These are phyloP conservation scores for Lytechinus pictus DNA, from an alignment of 35 echinoderm and acorn worm genomes.

Conservation along the genomic window DNA sequence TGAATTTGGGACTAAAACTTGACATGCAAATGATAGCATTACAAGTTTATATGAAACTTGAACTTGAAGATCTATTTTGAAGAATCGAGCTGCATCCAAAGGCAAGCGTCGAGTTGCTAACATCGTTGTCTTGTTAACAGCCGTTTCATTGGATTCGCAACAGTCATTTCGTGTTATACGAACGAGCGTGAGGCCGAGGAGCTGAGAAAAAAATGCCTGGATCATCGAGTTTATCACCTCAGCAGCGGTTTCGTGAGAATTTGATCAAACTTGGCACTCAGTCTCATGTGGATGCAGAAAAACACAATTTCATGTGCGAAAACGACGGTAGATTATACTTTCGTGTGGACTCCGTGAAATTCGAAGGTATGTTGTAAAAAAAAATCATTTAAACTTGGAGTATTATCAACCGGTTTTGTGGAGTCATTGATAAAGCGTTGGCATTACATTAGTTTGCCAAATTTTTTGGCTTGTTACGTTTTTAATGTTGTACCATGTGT, in stretches of 20 bases:
- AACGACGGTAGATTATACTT: constrained; percentile 18
- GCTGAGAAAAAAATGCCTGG: constrained; percentile 48
- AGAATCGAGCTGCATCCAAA: too few species aligned
- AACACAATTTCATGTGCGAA: constrained; percentile 25
- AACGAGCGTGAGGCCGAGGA: neutral
- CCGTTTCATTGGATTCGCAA: neutral
- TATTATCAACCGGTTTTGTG: neutral
- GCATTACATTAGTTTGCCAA: neutral
- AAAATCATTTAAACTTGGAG: neutral
- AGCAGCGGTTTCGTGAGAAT: neutral
- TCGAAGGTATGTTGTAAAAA: constrained; percentile 24
- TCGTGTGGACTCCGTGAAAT: constrained; percentile 47
- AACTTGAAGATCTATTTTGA: too few species aligned
- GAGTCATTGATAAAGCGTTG: neutral
- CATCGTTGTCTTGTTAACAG: neutral
- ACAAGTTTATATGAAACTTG: too few species aligned
- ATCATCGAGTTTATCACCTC: constrained; percentile 30
- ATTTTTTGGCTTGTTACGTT: neutral
- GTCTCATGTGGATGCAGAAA: constrained; percentile 15
- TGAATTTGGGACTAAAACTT: too few species aligned
- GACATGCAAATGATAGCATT: too few species aligned
- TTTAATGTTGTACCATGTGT: neutral
- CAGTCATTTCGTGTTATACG: neutral
- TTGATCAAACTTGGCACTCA: neutral
- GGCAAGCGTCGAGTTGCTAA: neutral